Conservation (phyloP, 2,113 vertebrate genomes). For the Haemorhous mexicanus region DNA sequence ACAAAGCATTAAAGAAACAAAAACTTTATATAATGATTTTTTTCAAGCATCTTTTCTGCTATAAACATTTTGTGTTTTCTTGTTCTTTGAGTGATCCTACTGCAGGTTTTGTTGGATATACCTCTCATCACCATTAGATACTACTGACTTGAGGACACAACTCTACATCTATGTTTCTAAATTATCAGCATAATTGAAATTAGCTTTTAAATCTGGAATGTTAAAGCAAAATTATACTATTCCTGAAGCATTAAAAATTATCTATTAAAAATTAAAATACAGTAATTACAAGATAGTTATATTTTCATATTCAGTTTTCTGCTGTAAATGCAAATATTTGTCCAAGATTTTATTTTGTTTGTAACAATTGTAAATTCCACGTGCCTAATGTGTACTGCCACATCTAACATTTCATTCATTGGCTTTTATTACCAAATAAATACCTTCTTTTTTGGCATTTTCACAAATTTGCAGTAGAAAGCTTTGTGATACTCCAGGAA, state of each 20-base stretch:
- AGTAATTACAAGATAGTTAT: background rate
- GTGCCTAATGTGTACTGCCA: background rate
- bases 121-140: background rate
- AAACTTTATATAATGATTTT: background rate
- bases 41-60: background rate
- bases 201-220: background rate
- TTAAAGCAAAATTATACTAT: background rate
- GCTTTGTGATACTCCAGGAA: background rate
- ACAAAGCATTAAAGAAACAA: background rate
- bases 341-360: background rate
- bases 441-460: background rate
- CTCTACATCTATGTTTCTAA: background rate
- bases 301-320: background rate
- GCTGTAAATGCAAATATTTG: background rate
- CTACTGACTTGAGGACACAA: background rate
- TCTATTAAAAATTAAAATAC: background rate
- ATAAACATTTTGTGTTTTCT: fast-evolving
- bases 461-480: background rate
- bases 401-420: background rate
- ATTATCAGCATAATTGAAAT: background rate
- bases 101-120: background rate
- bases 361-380: background rate
- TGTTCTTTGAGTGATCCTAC: background rate
- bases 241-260: background rate
- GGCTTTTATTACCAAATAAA: background rate